Conservation (phyloP, 2,888 invertebrate species). For the Napeogenes sylphis region DNA sequence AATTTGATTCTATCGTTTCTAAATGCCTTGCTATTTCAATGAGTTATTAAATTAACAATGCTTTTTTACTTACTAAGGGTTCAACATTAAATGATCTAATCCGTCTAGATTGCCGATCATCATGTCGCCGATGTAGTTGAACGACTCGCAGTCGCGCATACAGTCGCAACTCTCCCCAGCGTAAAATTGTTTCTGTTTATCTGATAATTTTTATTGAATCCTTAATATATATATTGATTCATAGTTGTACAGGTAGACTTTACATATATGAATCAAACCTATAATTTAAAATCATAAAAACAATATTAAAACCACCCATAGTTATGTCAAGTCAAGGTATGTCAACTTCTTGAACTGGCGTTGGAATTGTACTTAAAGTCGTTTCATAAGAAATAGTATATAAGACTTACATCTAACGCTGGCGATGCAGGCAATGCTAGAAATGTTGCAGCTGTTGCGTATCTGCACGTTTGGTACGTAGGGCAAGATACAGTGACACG, state of each 20-base stretch:
- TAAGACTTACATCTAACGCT: constrained; percentile 52
- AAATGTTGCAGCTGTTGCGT: constrained; percentile 54
- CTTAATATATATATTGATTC: too few species aligned
- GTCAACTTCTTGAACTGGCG: too few species aligned
- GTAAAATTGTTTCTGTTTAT: constrained; percentile 32
- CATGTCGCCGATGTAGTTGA: constrained; percentile 46
- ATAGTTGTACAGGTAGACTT: too few species aligned
- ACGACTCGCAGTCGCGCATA: constrained; percentile 56
- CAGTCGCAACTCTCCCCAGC: constrained; percentile 46
- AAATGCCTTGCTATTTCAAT: too few species aligned
- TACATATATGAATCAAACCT: too few species aligned
- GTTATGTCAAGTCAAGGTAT: too few species aligned
- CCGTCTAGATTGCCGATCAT: constrained; percentile 51
- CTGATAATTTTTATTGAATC: constrained; percentile 18
- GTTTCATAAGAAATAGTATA: background rate
- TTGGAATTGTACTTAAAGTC: too few species aligned
- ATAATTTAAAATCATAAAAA: too few species aligned
- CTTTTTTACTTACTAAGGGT: constrained; percentile 45
- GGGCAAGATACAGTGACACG: constrained; percentile 48
- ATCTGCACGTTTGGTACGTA: constrained; percentile 43
- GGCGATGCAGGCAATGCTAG: constrained; percentile 66
- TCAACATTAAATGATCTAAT: constrained; percentile 39
- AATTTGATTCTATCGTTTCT: too few species aligned
- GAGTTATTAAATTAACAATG: too few species aligned
- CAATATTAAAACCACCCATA: too few species aligned